Conservation (phyloP, 1,140 invertebrate genomes). For the Drosophila prosaltans region DNA sequence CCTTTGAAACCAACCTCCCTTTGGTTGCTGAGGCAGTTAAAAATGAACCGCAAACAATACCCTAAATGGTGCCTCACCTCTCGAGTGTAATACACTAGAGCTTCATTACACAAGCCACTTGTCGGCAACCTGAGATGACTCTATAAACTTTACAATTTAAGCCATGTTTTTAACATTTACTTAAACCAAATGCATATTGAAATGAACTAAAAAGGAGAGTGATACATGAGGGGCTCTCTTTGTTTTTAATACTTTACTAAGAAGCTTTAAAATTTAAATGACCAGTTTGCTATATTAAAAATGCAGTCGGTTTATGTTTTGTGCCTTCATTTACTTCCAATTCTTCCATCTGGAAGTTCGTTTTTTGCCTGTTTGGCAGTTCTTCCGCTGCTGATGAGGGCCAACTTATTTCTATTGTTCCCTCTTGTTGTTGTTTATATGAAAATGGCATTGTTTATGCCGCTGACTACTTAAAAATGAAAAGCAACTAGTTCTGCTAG, state of each 20-base stretch:
- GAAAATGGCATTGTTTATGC: constrained; percentile 56
- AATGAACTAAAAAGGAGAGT: too few relatives aligned
- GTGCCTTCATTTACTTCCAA: constrained; percentile 21
- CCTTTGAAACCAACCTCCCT: too few relatives aligned
- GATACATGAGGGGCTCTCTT: too few relatives aligned
- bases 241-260: constrained; percentile 22
- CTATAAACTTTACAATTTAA: too few relatives aligned
- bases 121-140: too few relatives aligned
- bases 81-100: too few relatives aligned
- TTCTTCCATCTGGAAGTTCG: constrained; percentile 19
- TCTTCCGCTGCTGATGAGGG: constrained; percentile 43
- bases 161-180: too few relatives aligned
- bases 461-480: constrained; percentile 52
- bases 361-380: constrained; percentile 23
- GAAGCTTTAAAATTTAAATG: constrained; percentile 9
- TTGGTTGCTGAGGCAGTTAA: too few relatives aligned
- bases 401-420: constrained; percentile 39
- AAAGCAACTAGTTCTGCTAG: constrained; percentile 22
- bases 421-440: constrained; percentile 35
- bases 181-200: too few relatives aligned
- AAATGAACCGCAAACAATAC: too few relatives aligned
- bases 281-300: constrained; percentile 20
- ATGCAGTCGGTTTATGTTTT: constrained; percentile 53
- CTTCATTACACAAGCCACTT: too few relatives aligned
- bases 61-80: too few relatives aligned